Base-by-base conservation (phyloP, 2,113 vertebrate genomes). In the Bos indicus region DNA sequence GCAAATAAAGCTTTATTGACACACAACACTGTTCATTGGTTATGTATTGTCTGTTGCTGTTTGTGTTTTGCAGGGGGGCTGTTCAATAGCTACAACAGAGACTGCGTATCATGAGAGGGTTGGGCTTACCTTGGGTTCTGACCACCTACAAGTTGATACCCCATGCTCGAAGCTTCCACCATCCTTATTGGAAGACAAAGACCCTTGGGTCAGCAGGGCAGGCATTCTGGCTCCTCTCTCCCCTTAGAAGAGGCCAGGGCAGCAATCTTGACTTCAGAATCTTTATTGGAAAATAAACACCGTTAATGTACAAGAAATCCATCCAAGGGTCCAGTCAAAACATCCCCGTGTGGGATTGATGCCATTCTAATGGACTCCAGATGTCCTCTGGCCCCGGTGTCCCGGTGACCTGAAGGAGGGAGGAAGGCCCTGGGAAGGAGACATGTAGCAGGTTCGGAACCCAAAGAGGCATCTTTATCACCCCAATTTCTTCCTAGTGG, bases 251-350 rank as follows among this genome's bases (percentile, higher is more conserved):
- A 88, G 98, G 97, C 94, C 98, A 98, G 97, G 98, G 95, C 90
- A 95, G 96, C 98, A 98, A 97, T 98, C 98, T 96, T 97, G 98
- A 99, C 98, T 99, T 99, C 98, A 98, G 98, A 98, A 97, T 97
- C 99, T 98, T 99, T 99, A 98, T 98, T 99, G 98, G 98, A 99
- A 99, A 99, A 99, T 98, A 99, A 99, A 99, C 98, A 99, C 96
- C 90, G 86, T 98, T 98, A 99, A 98, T 98, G 98, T 98, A 98
- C 97, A 98, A 99, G 99, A 99, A 99, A 98, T 98, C 98, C 98
- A 97, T 98, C 98, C 98, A 98, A 98, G 95, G 97, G 98, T 98
- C 98, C 98, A 99, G 99, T 99, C 99, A 99, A 99, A 99, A 99
- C 99, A 99, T 98, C 98, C 97, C 98, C 84, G 84, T 97, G 98